Conservation (phyloP, 2,797 vertebrate genomes). For the Epinephelus coioides region DNA sequence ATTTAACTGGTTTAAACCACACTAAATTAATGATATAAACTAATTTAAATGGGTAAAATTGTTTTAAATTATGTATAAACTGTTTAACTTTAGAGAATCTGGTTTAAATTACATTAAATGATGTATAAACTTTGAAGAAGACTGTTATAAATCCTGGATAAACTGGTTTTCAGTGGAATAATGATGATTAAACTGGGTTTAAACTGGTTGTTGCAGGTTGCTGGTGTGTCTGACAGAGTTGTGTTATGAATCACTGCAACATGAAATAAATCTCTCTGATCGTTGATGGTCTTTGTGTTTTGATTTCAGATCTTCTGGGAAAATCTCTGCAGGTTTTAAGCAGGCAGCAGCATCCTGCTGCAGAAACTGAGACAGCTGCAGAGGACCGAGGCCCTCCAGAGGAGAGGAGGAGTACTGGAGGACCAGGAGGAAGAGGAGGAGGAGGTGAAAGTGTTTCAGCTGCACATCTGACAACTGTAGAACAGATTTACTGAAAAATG, state of each 20-base stretch:
- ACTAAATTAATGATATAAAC: no score
- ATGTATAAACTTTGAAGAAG: no score
- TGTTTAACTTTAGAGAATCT: no score
- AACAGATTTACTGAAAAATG: neutral
- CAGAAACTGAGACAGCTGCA: constrained; percentile 90
- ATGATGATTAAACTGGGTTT: neutral
- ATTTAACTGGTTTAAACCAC: no score
- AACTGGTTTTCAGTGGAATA: no score
- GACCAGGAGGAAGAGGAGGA: neutral
- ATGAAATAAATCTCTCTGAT: no score
- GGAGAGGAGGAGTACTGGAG: constrained; percentile 76
- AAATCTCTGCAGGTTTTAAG: constrained; percentile 90
- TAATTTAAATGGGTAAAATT: no score
- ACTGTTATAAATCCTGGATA: no score
- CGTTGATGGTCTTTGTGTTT: neutral
- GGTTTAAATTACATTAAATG: no score
- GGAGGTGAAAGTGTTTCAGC: neutral
- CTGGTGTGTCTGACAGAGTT: neutral
- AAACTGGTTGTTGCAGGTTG: neutral
- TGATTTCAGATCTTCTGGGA: constrained; percentile 87
- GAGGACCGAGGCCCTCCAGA: constrained; percentile 84
- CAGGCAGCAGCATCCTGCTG: constrained; percentile 89
- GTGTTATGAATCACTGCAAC: neutral
- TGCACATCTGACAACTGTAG: neutral
- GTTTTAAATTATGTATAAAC: no score